Percentiles rank a stretch among this genome's conserved stretches.
phyloP scores from a whole-genome alignment of 2,888 invertebrate genomes.

The Stratiomys singularior region DNA sequence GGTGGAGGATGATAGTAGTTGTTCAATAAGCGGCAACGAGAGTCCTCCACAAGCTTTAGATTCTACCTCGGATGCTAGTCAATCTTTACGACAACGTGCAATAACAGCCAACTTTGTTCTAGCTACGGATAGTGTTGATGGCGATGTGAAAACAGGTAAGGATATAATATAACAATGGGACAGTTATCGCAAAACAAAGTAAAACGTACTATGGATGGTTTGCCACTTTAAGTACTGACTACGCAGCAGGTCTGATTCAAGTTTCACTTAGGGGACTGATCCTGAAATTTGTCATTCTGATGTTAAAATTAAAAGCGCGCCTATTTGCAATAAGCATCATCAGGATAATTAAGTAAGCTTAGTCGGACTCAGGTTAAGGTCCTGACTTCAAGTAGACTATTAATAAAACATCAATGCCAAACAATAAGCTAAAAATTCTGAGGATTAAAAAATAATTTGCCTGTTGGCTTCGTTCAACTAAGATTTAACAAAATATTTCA shows the following conservation, averaged over 20 bases:
- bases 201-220: not conserved
- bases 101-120: conserved; percentile 29
- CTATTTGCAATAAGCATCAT: no score
- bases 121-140: conserved; percentile 47
- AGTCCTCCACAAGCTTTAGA: conserved; percentile 59
- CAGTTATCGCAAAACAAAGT: not conserved
- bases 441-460: not conserved
- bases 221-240: not conserved
- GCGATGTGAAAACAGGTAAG: not conserved
- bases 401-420: no score
- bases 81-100: conserved; percentile 56
- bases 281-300: no score
- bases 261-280: no score
- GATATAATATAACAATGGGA: no score
- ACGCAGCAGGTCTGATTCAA: no score
- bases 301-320: no score
- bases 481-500: no score
- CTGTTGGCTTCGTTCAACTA: not conserved
- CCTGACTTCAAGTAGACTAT: no score
- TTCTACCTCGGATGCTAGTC: conserved; percentile 54
- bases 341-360: no score
- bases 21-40: conserved; percentile 69
- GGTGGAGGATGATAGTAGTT: conserved; percentile 69
- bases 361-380: no score
- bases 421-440: no score